Evolutionary conservation across 2,113 vertebrate species (phyloP).

Genomic region (Origma solitaria): DNA sequence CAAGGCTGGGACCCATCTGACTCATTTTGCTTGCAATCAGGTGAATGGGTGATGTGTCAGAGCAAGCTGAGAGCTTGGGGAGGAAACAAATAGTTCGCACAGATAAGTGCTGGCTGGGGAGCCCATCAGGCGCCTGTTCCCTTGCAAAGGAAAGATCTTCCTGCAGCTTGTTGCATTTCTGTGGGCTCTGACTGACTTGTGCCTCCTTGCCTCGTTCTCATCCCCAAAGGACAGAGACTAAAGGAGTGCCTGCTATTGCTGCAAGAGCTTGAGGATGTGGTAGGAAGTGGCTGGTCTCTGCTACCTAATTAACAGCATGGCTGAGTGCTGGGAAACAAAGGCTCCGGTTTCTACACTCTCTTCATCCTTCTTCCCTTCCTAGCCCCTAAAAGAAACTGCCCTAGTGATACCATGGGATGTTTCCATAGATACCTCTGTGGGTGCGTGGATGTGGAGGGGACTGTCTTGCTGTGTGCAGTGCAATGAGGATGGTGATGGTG

Average conservation of each 20-base stretch:
- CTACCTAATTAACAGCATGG: not conserved
- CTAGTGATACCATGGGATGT: not conserved
- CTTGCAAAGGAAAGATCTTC: not conserved
- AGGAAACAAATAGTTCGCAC: not conserved
- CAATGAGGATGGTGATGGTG: not conserved
- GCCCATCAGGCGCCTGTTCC: not conserved
- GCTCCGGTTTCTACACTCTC: not conserved
- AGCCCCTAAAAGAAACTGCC: not conserved
- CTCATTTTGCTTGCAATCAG: not conserved
- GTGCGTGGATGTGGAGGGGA: not conserved
- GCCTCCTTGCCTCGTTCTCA: not conserved
- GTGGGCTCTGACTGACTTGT: not conserved
- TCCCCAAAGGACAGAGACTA: not conserved
- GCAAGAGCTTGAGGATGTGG: not conserved
- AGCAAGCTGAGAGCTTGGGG: not conserved
- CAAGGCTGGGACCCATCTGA: not conserved
- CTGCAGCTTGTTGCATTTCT: not conserved
- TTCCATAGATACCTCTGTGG: not conserved
- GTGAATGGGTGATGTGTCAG: not conserved
- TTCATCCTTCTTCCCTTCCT: not conserved
- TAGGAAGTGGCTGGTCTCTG: not conserved
- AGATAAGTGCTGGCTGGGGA: not conserved
- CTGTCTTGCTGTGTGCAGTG: not conserved
- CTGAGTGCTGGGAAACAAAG: conserved; percentile 17
- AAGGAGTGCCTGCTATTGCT: not conserved